Evolutionary conservation across 2,888 invertebrate genomes (phyloP).

Genomic region (Antheraea assamensis): DNA sequence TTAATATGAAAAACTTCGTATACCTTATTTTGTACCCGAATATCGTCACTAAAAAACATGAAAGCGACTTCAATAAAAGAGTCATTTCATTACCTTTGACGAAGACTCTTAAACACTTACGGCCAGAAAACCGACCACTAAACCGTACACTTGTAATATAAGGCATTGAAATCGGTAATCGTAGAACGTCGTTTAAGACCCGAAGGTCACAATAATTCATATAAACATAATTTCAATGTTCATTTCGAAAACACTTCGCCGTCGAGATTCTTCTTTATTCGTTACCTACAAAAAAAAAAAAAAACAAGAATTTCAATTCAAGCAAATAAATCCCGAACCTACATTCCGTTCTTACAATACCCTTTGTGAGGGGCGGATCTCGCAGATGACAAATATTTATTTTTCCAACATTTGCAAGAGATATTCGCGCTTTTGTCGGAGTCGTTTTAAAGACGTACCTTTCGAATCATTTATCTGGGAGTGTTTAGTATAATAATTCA

Average conservation of each 20-base stretch:
- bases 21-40: no score
- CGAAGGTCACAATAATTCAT: no score
- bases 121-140: not conserved
- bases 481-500: constrained; percentile 1
- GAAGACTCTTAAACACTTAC: not conserved
- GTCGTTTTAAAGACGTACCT: constrained; percentile 1
- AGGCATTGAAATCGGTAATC: not conserved
- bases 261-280: not conserved
- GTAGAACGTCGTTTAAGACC: not conserved
- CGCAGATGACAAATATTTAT: constrained; percentile 18
- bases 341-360: constrained; percentile 5
- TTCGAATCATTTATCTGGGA: not conserved
- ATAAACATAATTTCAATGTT: not conserved
- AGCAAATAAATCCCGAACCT: constrained; percentile 5
- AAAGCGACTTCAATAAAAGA: not conserved
- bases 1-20: no score
- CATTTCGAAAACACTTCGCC: not conserved
- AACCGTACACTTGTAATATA: not conserved
- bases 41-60: not conserved
- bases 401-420: constrained; percentile 16
- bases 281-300: not conserved
- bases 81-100: not conserved
- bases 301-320: constrained; percentile 27
- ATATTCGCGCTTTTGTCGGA: constrained; percentile 11
- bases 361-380: constrained; percentile 14